Evolutionary conservation across 2,797 vertebrate genomes (phyloP), one percentile per base, ranked within the genome.

Genomic region (Muscicapa striata): DNA sequence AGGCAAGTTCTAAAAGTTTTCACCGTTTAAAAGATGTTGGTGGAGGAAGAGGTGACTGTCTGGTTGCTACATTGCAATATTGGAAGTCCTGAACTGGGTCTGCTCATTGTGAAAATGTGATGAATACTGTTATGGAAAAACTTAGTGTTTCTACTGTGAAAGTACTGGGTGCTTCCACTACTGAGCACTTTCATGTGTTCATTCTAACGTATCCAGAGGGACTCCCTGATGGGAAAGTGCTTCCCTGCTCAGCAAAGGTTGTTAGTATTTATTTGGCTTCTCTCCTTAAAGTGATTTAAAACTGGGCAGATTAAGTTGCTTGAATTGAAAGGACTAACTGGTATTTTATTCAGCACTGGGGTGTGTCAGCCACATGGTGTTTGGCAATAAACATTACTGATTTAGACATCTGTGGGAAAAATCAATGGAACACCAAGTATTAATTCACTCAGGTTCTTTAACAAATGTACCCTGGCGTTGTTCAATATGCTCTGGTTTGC

Each of bases 341-440:
- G 22, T 70, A 18, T 89, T 89, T 62, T 58, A 41, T 36, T 92
- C 30, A 11, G 30, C 20, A 23, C 24, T 93, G 79, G n/a, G 69
- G 55, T 81, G 62, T 21, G 15, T 62, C 54, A 69, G 58, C 54
- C 83, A 36, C 69, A 5, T 7, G 41, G 54, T 67, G 38, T 72
- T 78, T 58, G 64, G 69, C 49, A 68, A 34, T 85, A 80, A 52
- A 34, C 51, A 10, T 87, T 40, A 81, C 79, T 75, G 73, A 86
- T 91, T 81, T 81, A 64, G 83, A 93, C 48, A 75, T 90, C 76
- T 86, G 76, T 72, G 73, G 54, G 66, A 54, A 91, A 94, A 94
- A 95, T 93, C 90, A 75, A 18, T 90, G 85, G 38, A 89, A 91
- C 48, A 74, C 45, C 49, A 43, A 83, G 72, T 77, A 85, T 58